Base-by-base conservation (phyloP, 2,797 vertebrate species). In the Gymnopithys bicolor region DNA sequence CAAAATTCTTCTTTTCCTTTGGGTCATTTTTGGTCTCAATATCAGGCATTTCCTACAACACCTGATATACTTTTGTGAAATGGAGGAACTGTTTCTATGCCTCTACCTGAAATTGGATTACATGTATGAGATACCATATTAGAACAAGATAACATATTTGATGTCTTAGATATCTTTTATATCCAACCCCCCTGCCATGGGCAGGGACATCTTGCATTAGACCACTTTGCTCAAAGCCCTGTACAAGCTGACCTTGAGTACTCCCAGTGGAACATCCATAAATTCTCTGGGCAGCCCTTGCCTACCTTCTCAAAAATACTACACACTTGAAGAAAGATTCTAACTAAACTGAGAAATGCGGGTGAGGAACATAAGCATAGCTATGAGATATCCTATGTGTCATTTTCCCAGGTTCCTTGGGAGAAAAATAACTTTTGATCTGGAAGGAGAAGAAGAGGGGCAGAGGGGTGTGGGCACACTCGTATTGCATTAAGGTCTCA, bases 301-400 rank as follows among this genome's bases (percentile, higher is more conserved):
- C 25, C 22, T 74, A 87, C n/a, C 27, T 75, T n/a, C 58, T 79
- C 37, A 69, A 55, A 84, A 89, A 55, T 33, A 24, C 19, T 30
- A 2, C 8, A 24, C 1, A 1, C 3, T 25, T 68, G 25, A 63
- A 14, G 41, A 60, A 75, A 63, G 16, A 43, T 60, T 89, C 56
- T 58, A 69, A 59, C 32, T 22, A 33, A 79, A 62, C 18, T 62
- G 58, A 49, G n/a, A 56, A 85, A 58, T 32, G 19, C 5, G n/a
- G 27, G 46, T 32, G 13, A 90, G 70, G n/a, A 86, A 19, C 0
- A 2, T 49, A 17, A 68, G 12, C 23, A 33, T 22, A 62, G 13
- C 19, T 69, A 2, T 64, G n/a, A 0, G 1, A 25, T 60, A 55
- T 35, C 28, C 12, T 46, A 1, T 1, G 1, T 16, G 19, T n/a